phyloP scores from a whole-genome alignment of 1,140 invertebrate species.

The Saccostrea cuccullata region DNA sequence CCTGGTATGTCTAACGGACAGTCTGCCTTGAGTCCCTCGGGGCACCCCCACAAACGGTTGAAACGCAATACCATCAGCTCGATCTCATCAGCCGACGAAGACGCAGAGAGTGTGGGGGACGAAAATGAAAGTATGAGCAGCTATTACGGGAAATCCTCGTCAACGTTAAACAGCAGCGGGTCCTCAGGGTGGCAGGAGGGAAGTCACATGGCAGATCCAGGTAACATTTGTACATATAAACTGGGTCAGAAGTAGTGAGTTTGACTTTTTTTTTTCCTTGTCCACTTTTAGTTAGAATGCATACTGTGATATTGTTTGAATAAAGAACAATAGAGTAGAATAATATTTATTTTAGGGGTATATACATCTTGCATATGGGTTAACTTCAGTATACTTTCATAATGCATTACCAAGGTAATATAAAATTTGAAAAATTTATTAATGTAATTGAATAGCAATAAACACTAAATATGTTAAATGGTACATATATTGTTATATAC shows the following conservation, averaged over 20 bases:
- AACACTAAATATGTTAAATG: too few relatives aligned
- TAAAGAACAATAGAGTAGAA: not conserved
- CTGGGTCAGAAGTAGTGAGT: not conserved
- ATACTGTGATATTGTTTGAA: constrained; percentile 26
- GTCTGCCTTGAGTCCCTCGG: constrained; percentile 72
- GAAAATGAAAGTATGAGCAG: constrained; percentile 78
- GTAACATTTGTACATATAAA: constrained; percentile 52
- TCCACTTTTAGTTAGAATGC: not conserved
- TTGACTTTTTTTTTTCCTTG: not conserved
- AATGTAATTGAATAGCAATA: too few relatives aligned
- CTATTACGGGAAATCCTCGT: constrained; percentile 83
- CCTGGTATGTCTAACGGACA: constrained; percentile 75
- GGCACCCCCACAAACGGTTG: constrained; percentile 80
- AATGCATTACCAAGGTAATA: not conserved
- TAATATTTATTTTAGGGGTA: not conserved
- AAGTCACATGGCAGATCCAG: constrained; percentile 68
- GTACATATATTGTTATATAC: too few relatives aligned
- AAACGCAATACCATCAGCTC: constrained; percentile 78
- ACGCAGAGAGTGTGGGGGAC: constrained; percentile 77
- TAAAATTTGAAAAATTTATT: too few relatives aligned
- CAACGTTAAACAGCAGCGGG: constrained; percentile 78
- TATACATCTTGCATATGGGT: too few relatives aligned
- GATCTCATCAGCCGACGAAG: constrained; percentile 83
- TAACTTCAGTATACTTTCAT: not conserved
- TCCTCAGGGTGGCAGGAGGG: constrained; percentile 82